Evolutionary conservation across 2,888 invertebrate genomes (phyloP).

Genomic region (Ophioninae sp.): DNA sequence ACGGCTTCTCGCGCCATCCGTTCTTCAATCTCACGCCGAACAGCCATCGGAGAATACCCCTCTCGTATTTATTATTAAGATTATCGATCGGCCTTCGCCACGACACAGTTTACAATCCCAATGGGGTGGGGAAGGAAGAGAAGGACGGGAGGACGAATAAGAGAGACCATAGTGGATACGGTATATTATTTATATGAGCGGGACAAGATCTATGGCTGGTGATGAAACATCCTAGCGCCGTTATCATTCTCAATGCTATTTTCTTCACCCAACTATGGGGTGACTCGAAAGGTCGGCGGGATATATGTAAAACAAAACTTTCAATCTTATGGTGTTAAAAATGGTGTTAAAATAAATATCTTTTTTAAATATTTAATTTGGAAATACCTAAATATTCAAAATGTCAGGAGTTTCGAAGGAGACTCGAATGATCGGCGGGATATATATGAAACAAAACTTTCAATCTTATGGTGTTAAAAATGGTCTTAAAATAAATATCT

Average conservation of each 20-base stretch:
- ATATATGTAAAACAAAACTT: neutral
- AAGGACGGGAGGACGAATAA: constrained; percentile 5
- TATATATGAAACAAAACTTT: neutral
- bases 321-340: too few relatives aligned
- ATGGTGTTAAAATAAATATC: too few relatives aligned
- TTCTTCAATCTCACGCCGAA: constrained; percentile 79
- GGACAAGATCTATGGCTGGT: constrained; percentile 20
- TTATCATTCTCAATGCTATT: constrained; percentile 17
- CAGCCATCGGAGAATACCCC: constrained; percentile 78
- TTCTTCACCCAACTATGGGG: neutral
- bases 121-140: neutral
- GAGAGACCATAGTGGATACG: constrained; percentile 6
- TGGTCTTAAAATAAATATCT: too few relatives aligned
- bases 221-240: constrained; percentile 22
- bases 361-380: too few relatives aligned
- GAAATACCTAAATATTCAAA: too few relatives aligned
- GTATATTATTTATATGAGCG: constrained; percentile 33
- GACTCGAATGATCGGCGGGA: neutral
- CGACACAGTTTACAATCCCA: constrained; percentile 57
- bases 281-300: neutral
- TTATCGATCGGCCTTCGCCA: constrained; percentile 78
- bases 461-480: too few relatives aligned
- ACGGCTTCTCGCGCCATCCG: constrained; percentile 72
- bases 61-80: constrained; percentile 81
- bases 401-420: too few relatives aligned